phyloP scores from a whole-genome alignment of 2,113 vertebrate species.

The Epinephelus moara region DNA sequence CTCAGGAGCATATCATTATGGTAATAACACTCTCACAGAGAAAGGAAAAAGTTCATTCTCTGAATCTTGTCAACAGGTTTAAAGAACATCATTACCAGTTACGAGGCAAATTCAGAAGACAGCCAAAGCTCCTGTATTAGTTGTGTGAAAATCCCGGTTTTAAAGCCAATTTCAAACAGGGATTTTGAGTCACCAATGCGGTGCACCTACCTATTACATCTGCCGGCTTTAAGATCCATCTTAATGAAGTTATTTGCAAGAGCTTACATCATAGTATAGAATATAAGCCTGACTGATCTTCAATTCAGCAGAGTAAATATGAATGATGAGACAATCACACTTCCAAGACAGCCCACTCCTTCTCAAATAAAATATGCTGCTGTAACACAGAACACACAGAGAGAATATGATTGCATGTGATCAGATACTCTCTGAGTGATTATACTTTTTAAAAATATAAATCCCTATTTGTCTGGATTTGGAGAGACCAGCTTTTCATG shows the following conservation, averaged over 20 bases:
- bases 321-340: conserved; percentile 63
- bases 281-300: conserved; percentile 68
- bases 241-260: conserved; percentile 68
- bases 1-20: conserved; percentile 30
- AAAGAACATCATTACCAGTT: conserved; percentile 11
- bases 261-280: conserved; percentile 56
- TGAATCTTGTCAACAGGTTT: conserved; percentile 15
- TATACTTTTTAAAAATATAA: neutral
- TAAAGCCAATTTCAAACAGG: conserved; percentile 50
- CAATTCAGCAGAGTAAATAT: conserved; percentile 72
- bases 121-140: neutral
- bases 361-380: conserved; percentile 37
- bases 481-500: neutral
- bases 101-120: conserved; percentile 7
- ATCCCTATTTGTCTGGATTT: conserved; percentile 13
- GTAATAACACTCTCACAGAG: conserved; percentile 9
- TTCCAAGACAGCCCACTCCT: conserved; percentile 30
- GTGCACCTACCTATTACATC: conserved; percentile 37
- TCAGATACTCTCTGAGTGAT: conserved; percentile 24
- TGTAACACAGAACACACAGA: conserved; percentile 15
- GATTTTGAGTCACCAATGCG: conserved; percentile 45
- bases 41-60: conserved; percentile 1
- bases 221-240: conserved; percentile 51
- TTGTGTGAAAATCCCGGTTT: conserved; percentile 43
- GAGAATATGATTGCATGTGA: conserved; percentile 8